Base-by-base conservation (phyloP, 1,140 invertebrate genomes). In the Zaprionus capensis region DNA sequence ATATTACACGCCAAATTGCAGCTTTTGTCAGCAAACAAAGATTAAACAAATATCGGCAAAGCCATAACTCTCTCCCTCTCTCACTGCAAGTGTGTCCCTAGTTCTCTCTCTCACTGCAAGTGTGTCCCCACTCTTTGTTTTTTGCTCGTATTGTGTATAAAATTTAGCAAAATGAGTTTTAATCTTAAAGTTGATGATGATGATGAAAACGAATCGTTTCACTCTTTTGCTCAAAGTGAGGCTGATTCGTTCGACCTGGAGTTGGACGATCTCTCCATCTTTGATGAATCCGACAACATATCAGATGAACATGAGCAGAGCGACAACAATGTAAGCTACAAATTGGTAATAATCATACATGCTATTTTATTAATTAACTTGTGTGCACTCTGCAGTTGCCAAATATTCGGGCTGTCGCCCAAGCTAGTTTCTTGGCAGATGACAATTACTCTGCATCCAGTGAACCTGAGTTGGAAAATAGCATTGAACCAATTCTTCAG, bases 141-240 rank as follows among this genome's bases (percentile, higher is more conserved):
- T 31, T 53, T 53, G 7, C 11, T 11, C 17, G 38, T 17, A 28
- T 55, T 31, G 1, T 22, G 46, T 24, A 2, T 7, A 46, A 38
- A 46, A 31, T 55, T 26, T 12, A 26, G 14, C 57, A 26, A 63
- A 58, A 84, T 83, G 81, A 71, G 49, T 55, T 1, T 15, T 6
- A 17, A 20, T 12, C 2, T 14, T 17, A n/a, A 28, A 0, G 6
- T 6, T 7, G 24, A 46, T 34, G 34, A 61, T 11, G 49, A 31
- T 15, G 73, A 84, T 2, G 81, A 67, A 1, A 63, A 55, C 14
- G 71, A 72, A 1, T 81, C 78, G 4, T 85, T 72, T 41, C 64
- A 84, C 12, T 84, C 82, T 4, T 78, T 84, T 5, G 26, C 20
- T 15, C 5, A 61, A 1, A 85, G 66, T 26, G 31, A 63, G 0